Conservation (phyloP, 1,140 invertebrate species). For the Drosophila lacteicornis region DNA sequence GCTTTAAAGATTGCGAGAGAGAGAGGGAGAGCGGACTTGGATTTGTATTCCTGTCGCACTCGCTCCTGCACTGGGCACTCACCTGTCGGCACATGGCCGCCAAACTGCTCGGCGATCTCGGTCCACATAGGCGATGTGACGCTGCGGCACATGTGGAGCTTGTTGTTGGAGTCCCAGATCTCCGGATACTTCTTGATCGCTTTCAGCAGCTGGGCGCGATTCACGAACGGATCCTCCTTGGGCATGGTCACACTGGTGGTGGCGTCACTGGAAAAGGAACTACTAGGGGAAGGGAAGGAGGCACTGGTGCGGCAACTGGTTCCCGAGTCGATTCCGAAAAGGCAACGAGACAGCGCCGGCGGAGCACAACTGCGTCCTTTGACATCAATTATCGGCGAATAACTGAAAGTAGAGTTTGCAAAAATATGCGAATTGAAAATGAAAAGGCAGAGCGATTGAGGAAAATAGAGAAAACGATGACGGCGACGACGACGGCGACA, state of each 20-base stretch:
- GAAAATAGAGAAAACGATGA: constrained; percentile 84
- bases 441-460: constrained; percentile 84
- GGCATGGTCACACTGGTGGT: constrained; percentile 56
- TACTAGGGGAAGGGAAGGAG: not conserved
- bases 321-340: constrained; percentile 21
- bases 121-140: constrained; percentile 84
- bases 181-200: constrained; percentile 83
- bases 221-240: constrained; percentile 83
- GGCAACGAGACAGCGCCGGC: constrained; percentile 56
- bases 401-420: constrained; percentile 85
- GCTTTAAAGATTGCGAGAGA: not conserved
- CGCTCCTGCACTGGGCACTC: constrained; percentile 27
- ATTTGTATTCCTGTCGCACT: constrained; percentile 21
- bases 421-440: constrained; percentile 85
- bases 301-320: constrained; percentile 8
- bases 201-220: constrained; percentile 79
- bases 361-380: constrained; percentile 84
- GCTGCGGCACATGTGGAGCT: constrained; percentile 82
- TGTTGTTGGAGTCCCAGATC: constrained; percentile 84
- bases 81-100: constrained; percentile 83
- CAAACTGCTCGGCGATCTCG: constrained; percentile 83
- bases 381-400: constrained; percentile 85
- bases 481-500: constrained; percentile 53
- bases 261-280: constrained; percentile 9
- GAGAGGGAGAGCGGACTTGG: not conserved